Base-by-base conservation (phyloP, 2,888 invertebrate species). In the Aelia acuminata region DNA sequence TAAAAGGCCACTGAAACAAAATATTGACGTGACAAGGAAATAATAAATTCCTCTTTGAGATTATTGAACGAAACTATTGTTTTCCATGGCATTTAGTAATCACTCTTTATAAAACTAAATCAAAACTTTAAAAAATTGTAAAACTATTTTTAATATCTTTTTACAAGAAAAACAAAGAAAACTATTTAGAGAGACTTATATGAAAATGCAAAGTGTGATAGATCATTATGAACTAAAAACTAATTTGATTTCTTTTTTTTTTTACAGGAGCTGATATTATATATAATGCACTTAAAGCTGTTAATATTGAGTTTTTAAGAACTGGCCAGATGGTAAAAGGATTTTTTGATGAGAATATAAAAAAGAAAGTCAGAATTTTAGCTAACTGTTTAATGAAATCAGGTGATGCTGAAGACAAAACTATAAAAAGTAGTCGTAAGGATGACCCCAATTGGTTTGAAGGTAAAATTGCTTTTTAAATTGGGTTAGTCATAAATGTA, bases 361-460 rank as follows among this genome's bases (percentile, higher is more conserved):
- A 94, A 92, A 92, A 92, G 88, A 94, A 94, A 91, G 93, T 94
- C 22, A 92, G 92, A 90, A 92, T 93, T 88, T 91, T 93, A 87
- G 92, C 93, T 0, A 92, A 93, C n/a, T 26, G n/a, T n/a, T 90
- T 93, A 57, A 92, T 92, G 88, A 92, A 92, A 50, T 91, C 92
- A 49, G 88, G 90, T 22, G 87, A 90, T 39, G 89, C 89, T 91
- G 93, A 94, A 57, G 88, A 89, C 26, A 95, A 95, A 90, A 93
- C 94, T 0, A 92, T 93, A 90, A 93, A 94, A 47, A 95, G 95
- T 91, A 93, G 93, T 80, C 94, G 94, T 90, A 93, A 94, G 18
- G 95, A 96, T 89, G 96, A 97, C 92, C 95, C 95, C 0, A 95
- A 94, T 89, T 97, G 97, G 97, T 97, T 97, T 93, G 93, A 94